phyloP scores from a whole-genome alignment of 2,113 vertebrate genomes.

The Calyptommatus sinebrachiatus region DNA sequence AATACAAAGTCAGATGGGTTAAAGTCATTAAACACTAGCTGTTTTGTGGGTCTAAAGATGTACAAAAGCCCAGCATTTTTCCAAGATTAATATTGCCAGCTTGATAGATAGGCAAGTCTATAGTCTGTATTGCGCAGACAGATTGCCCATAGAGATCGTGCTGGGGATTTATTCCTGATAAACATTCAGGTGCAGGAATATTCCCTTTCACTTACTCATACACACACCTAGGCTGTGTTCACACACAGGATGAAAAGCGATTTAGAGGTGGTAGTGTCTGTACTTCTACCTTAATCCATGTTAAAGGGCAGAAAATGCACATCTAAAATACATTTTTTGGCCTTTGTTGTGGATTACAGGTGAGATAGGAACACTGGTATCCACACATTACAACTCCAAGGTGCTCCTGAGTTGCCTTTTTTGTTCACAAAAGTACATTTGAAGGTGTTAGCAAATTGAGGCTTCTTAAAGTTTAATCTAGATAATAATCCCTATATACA shows the following conservation, averaged over 20 bases:
- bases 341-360: no score
- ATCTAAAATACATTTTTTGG: no score
- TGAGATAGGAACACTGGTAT: no score
- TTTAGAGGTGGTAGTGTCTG: no score
- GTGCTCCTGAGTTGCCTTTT: no score
- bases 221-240: neutral
- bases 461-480: neutral
- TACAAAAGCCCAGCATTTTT: neutral
- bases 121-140: neutral
- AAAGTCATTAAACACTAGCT: constrained; percentile 26
- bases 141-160: neutral
- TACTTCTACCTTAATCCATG: no score
- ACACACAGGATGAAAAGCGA: no score
- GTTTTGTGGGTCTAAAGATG: neutral
- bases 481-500: constrained; percentile 21
- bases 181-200: neutral
- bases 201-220: neutral
- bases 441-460: neutral
- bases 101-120: neutral
- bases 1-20: constrained; percentile 37
- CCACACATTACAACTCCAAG: no score
- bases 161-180: neutral
- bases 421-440: constrained; percentile 1
- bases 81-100: neutral
- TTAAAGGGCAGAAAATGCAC: no score